Evolutionary conservation across 2,797 vertebrate genomes (phyloP).

Genomic region (Arremon aurantiirostris): DNA sequence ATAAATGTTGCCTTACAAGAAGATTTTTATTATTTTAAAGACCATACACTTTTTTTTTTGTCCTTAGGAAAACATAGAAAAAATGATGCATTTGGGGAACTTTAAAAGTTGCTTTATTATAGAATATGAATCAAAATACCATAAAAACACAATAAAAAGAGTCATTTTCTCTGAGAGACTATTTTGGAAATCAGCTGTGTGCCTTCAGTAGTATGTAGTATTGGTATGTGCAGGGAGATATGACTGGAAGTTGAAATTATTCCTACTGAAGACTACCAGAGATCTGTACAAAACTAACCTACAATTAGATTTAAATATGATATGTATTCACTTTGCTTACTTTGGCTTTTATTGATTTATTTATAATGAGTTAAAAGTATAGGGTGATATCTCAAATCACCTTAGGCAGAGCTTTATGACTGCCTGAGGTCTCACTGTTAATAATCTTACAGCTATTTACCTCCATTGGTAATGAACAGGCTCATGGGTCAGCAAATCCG

Average conservation of each 20-base stretch:
- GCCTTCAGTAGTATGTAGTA: neutral
- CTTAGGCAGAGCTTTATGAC: neutral
- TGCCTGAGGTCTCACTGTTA: constrained; percentile 21
- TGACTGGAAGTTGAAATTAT: constrained; percentile 20
- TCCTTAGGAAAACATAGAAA: neutral
- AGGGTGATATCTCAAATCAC: neutral
- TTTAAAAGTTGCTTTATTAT: constrained; percentile 37
- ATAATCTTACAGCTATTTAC: constrained; percentile 24
- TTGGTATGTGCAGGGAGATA: neutral
- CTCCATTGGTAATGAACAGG: neutral
- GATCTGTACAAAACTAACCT: constrained; percentile 25
- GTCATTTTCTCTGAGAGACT: neutral
- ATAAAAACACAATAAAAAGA: neutral
- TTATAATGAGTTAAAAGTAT: constrained; percentile 48
- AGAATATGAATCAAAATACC: constrained; percentile 51
- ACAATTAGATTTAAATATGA: constrained; percentile 56
- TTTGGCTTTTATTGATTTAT: constrained; percentile 54
- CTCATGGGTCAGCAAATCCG: constrained; percentile 17
- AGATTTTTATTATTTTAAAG: neutral
- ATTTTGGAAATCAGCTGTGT: neutral
- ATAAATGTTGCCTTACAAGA: neutral
- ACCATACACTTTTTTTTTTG: neutral
- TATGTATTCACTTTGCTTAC: constrained; percentile 17
- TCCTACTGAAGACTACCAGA: neutral
- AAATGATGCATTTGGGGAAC: neutral